These are phyloP conservation scores for Mus spretus DNA, from an alignment of 2,797 vertebrate genomes.

Conservation along the genomic window DNA sequence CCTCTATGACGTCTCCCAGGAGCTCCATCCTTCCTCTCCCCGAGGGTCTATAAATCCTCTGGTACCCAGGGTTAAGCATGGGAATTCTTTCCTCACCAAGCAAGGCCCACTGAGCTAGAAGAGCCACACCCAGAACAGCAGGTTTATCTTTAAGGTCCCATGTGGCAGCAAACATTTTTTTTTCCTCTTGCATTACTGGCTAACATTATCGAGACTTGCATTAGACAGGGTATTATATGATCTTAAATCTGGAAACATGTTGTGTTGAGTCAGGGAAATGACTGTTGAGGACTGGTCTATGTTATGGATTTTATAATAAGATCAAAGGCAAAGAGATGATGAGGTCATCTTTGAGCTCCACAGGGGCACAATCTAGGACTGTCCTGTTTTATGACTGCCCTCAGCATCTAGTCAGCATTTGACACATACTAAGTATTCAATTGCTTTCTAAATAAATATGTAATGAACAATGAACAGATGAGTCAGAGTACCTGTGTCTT, in stretches of 20 bases:
- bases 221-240: neutral
- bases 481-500: conserved; percentile 32
- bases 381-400: conserved; percentile 22
- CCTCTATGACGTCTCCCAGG: conserved; percentile 78
- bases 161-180: conserved; percentile 11
- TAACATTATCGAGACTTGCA: conserved; percentile 12
- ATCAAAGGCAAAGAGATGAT: conserved; percentile 35
- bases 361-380: neutral
- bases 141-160: conserved; percentile 54
- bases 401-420: conserved; percentile 42
- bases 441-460: conserved; percentile 52
- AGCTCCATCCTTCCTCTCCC: conserved; percentile 80
- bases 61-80: neutral
- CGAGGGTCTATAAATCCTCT: conserved; percentile 77
- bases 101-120: conserved; percentile 25
- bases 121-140: conserved; percentile 39
- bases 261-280: conserved; percentile 22
- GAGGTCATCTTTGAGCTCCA: neutral
- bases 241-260: conserved; percentile 31
- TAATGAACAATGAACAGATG: conserved; percentile 18
- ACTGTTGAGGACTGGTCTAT: neutral
- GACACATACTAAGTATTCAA: conserved; percentile 11
- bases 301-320: conserved; percentile 20
- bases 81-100: conserved; percentile 72
- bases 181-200: conserved; percentile 51